Base-by-base conservation (phyloP, 2,888 invertebrate species). In the Hipparchia sbordonii region DNA sequence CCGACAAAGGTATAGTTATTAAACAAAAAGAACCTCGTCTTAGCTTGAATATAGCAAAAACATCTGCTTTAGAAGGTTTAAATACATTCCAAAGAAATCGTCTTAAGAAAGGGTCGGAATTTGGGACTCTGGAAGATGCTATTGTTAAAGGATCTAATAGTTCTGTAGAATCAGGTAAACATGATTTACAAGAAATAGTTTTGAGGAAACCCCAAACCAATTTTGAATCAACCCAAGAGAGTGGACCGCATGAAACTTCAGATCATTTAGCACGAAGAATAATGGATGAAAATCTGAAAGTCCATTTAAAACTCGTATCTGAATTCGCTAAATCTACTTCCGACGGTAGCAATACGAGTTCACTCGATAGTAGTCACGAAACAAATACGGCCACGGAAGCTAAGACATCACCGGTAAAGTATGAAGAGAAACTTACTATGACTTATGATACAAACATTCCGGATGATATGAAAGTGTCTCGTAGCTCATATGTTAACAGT, bases 71-170 rank as follows among this genome's bases (percentile, higher is more conserved):
- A 77, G 96, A 96, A 83, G 95, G 96, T 8, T 89, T 96, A 62
- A 96, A 95, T 72, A 95, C 96, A 6, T 96, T 96, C 84, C 96
- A 96, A 80, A 92, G 95, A 77, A 95, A 95, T 76, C 93, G 96
- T 67, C 84, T 97, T 71, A 97, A 97, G 85, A 97, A 97, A 82
- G 96, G 95, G 0, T 96, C 95, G 5, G 96, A 97, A 81, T 97
- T 96, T 94, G 97, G 96, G 2, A 96, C 96, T 77, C 90, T 97
- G 77, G 96, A 97, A 85, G 96, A 97, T 80, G 96, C 96, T n/a
- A 95, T 96, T 46, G 95, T 96, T 75, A 95, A 94, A 81, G 92
- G 91, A 5, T 94, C 93, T 0, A 90, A 83, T 62, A 91, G 92
- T 78, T 94, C 94, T 57, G 85, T 94, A 45, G 93, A 94, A 33